Percentiles rank a stretch among this genome's conserved stretches.
phyloP scores from a whole-genome alignment of 1,140 invertebrate genomes.

The Drosophila takahashii region DNA sequence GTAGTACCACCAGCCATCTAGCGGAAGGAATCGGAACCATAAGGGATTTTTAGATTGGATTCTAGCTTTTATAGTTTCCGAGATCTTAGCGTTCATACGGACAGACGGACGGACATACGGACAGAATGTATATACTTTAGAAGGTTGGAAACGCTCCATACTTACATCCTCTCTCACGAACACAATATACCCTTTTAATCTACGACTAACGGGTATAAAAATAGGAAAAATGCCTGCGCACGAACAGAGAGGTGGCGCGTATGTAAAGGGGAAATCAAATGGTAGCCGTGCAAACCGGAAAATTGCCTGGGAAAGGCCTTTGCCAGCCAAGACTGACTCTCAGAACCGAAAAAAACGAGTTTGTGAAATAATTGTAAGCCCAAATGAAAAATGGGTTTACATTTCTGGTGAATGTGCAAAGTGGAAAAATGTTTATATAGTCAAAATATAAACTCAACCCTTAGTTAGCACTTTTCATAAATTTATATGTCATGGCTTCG shows the following conservation, averaged over 20 bases:
- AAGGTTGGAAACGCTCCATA: too few species aligned
- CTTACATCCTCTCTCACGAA: too few species aligned
- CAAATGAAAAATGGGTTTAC: conserved; percentile 13
- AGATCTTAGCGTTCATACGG: too few species aligned
- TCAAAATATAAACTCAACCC: not conserved
- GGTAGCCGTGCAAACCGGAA: conserved; percentile 19
- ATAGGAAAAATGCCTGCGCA: conserved; percentile 15
- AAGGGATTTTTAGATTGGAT: too few species aligned
- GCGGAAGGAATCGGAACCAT: too few species aligned
- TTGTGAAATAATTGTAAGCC: conserved; percentile 40
- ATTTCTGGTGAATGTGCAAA: conserved; percentile 8
- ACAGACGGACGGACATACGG: too few species aligned
- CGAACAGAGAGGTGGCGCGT: conserved; percentile 15
- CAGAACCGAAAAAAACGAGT: conserved; percentile 32
- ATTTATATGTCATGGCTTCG: not conserved
- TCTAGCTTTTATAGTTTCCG: too few species aligned
- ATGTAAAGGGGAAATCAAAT: conserved; percentile 22
- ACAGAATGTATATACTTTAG: too few species aligned
- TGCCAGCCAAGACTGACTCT: conserved; percentile 1
- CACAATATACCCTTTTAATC: too few species aligned
- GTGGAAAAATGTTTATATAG: not conserved
- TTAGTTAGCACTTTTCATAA: not conserved
- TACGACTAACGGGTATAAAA: too few species aligned
- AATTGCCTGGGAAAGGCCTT: conserved; percentile 35
- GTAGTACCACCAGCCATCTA: too few species aligned